Evolutionary conservation across 2,113 vertebrate species (phyloP).

Genomic region (Erpornis zantholeuca): DNA sequence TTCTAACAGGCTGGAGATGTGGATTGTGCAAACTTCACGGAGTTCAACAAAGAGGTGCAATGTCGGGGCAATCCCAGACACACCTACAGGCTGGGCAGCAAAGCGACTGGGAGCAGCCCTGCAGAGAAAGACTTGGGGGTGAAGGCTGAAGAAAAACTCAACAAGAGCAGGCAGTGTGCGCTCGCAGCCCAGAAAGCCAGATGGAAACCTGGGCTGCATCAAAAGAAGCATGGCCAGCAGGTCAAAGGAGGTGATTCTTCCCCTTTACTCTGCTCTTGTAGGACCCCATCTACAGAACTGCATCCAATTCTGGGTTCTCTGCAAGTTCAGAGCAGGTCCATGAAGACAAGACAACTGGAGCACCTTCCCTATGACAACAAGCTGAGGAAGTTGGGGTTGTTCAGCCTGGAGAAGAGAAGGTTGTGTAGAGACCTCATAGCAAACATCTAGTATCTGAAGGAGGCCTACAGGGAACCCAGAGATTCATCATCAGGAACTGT

Average conservation of each 20-base stretch:
- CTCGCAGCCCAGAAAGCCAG: background rate
- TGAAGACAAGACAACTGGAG: background rate
- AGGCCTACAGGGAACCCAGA: background rate
- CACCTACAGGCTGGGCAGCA: no score
- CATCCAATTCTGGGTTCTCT: background rate
- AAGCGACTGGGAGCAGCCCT: background rate
- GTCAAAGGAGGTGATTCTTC: background rate
- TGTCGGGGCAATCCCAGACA: background rate
- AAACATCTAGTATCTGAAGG: background rate
- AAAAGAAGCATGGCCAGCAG: background rate
- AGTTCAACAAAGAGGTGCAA: background rate
- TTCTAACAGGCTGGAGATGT: background rate
- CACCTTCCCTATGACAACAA: background rate
- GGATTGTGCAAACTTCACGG: background rate
- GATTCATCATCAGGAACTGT: background rate
- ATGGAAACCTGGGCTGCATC: background rate
- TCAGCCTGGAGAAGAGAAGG: background rate
- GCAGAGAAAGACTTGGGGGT: background rate
- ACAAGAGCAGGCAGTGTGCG: rapidly evolving
- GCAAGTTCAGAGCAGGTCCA: background rate
- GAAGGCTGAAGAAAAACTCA: background rate
- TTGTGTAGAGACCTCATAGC: background rate
- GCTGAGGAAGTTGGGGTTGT: background rate
- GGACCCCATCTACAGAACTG: background rate
- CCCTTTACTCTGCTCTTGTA: background rate